Base-by-base conservation (phyloP, 2,888 invertebrate species). In the Crematogaster levior region DNA sequence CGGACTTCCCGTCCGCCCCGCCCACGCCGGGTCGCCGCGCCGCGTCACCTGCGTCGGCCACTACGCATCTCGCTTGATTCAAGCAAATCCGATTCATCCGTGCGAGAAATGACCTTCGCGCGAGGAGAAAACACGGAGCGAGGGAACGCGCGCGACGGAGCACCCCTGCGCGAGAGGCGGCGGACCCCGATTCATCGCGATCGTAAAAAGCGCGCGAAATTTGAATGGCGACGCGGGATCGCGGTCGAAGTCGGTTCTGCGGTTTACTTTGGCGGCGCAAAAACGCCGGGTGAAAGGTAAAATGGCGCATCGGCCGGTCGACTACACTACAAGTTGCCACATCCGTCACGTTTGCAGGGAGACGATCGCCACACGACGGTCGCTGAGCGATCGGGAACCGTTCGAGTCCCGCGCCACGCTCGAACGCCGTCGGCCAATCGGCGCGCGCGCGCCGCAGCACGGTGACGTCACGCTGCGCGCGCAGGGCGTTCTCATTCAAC, bases 391-490 rank as follows among this genome's bases (percentile, higher is more conserved):
- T 12, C 24, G 30, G 1, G 27, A 18, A 56, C 1, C 3, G 12
- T 34, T 56, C 24, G 30, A n/a, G 43, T 43, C 12, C 18, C 21
- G 37, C 81, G 40, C 43, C 58, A 66, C 82, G n/a, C 80, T 65
- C 70, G 21, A 46, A 53, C 30, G 46, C 10, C 18, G 9, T 66
- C 58, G 70, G 65, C 84, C 87, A 86, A 89, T 89, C 79, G 37
- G 53, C 30, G 34, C 40, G 46, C 58, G 58, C 58, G 34, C 58
- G 12, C 6, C 27, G 12, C 21, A 12, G 7, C 40, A 21, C 30
- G 3, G 61, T 89, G 83, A 89, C 84, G 84, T 87, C 61, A 85
- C 58, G 46, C 82, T 87, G 81, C 82, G 84, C 83, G 86, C 87
- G 87, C 84, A 87, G 82, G 84, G 85, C 88, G 74, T 70, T 79